Base-by-base conservation (phyloP, 2,888 invertebrate genomes). In the Drosophila yooni region DNA sequence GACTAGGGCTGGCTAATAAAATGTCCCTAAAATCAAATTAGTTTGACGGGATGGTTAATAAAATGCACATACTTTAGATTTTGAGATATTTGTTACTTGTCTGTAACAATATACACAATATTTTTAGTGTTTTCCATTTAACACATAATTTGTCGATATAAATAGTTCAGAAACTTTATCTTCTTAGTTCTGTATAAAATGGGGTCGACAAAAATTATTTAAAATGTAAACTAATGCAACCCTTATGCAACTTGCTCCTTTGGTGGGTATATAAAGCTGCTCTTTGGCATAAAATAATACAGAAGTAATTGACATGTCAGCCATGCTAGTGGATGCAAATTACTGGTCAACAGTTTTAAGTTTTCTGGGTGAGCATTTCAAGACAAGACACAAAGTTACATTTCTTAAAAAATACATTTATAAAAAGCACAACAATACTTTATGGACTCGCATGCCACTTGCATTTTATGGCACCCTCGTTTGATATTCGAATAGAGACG, bases 261-360 rank as follows among this genome's bases (percentile, higher is more conserved):
- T 11, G n/a, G 5, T 18, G 25, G 2, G 33, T 60, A 76, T 81
- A 78, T 72, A 72, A 43, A 43, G 48, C 33, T 21, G 10, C 8
- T n/a, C 21, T 29, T 56, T 52, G 34, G 36, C 10, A 31, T 48
- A 3, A 29, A 34, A 13, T 13, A 31, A 7, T 15, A 31, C 21
- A 72, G 53, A 63, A 29, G 21, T 29, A 1, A 58, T 2, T n/a
- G 25, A 63, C 34, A 63, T 59, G 53, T 33, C 52, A 29, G 36
- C 10, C 33, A 73, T 73, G 62, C 11, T 64, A 29, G 8, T 54
- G n/a, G 60, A 71, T 11, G 8, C 70, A 5, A 62, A 33, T 48
- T 84, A 78, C 46, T 87, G 81, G 90, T 76, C 81, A 2, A 69
- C 75, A 5, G 81, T 87, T 33, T 48, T 88, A 15, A 81, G 66